Conservation (phyloP, 1,140 invertebrate genomes). For the Diabrotica virgifera region DNA sequence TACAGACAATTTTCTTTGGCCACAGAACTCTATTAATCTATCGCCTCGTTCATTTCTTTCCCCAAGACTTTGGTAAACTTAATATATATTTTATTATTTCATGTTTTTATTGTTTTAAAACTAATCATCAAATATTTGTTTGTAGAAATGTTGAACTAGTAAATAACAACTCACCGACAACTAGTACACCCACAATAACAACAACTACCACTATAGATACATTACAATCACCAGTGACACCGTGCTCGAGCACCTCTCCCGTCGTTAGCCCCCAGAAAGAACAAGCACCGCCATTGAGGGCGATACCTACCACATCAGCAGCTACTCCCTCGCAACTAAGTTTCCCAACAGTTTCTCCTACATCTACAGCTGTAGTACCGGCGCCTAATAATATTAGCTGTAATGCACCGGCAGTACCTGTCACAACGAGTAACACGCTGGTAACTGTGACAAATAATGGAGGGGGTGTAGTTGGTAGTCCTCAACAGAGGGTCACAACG, state of each 20-base stretch:
- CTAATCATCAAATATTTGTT: not conserved
- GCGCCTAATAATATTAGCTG: conserved; percentile 42
- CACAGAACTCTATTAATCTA: no score
- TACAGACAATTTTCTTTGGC: no score
- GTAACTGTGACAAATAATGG: conserved; percentile 14
- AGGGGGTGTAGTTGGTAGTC: conserved; percentile 4
- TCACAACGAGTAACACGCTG: not conserved
- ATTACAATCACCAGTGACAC: conserved; percentile 37
- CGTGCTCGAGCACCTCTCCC: conserved; percentile 38
- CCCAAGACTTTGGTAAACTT: no score
- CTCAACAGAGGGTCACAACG: conserved; percentile 27
- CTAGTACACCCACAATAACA: not conserved
- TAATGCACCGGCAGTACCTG: conserved; percentile 28
- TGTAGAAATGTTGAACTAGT: not conserved
- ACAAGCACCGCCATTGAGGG: conserved; percentile 35
- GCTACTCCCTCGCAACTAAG: conserved; percentile 28
- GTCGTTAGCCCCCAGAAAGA: conserved; percentile 37
- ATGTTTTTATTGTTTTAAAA: no score
- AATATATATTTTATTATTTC: no score
- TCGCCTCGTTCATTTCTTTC: no score
- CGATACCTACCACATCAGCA: conserved; percentile 31
- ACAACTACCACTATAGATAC: conserved; percentile 26
- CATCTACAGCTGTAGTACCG: conserved; percentile 36
- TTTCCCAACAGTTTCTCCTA: conserved; percentile 43
- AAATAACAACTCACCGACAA: conserved; percentile 3